phyloP scores from a whole-genome alignment of 53 echinoderm and acorn worm species.

The Stichopus horrens region DNA sequence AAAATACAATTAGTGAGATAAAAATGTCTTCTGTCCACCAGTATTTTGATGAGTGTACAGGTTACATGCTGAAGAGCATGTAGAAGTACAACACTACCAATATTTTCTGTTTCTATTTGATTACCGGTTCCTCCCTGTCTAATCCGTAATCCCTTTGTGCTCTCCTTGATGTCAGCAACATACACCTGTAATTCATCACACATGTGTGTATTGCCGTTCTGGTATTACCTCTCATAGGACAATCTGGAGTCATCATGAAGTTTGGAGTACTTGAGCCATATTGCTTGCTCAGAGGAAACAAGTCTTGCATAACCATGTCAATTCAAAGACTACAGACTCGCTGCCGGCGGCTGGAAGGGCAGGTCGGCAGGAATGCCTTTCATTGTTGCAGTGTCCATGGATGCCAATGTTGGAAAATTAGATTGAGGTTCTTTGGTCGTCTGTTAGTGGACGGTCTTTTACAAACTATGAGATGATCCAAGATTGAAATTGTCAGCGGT shows the following conservation, averaged over 20 bases:
- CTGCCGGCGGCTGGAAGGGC: neutral
- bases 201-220: neutral
- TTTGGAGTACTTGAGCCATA: neutral
- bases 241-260: neutral
- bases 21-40: no score
- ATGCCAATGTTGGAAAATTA: slow-evolving; percentile 23
- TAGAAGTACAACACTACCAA: neutral
- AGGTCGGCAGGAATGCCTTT: neutral
- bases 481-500: no score
- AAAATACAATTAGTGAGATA: no score
- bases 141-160: neutral
- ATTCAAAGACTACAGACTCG: neutral
- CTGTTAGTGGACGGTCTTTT: no score
- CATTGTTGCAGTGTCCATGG: neutral
- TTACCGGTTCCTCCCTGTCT: neutral
- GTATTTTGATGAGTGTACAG: no score
- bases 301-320: slow-evolving; percentile 32
- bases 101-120: neutral
- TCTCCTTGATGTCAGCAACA: neutral
- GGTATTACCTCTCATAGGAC: neutral
- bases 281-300: slow-evolving; percentile 28
- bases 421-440: neutral
- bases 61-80: neutral
- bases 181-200: neutral
- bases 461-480: no score